Percentiles rank a stretch among this genome's conserved stretches.
phyloP scores from a whole-genome alignment of 2,113 vertebrate genomes.

The Cranoglanis bouderius region DNA sequence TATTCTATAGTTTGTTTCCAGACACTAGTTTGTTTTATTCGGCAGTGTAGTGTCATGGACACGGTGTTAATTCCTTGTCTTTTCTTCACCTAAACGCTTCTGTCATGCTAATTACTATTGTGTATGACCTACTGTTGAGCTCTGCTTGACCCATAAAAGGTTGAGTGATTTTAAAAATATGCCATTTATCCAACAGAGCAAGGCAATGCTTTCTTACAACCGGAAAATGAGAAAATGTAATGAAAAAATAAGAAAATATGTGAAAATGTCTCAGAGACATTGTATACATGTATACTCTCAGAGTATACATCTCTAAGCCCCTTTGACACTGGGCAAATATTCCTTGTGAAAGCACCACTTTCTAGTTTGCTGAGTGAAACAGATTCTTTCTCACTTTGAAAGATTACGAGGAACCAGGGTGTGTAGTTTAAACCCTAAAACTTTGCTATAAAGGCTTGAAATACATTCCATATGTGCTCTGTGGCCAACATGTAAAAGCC shows the following conservation, averaged over 20 bases:
- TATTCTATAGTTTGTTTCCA: neutral
- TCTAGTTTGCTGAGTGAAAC: constrained; percentile 53
- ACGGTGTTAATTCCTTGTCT: neutral
- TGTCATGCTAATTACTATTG: constrained; percentile 36
- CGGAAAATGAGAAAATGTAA: neutral
- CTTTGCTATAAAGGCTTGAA: constrained; percentile 59
- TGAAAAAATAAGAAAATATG: neutral
- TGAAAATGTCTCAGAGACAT: neutral
- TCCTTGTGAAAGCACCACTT: constrained; percentile 60
- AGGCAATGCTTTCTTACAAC: constrained; percentile 12
- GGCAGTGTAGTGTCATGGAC: neutral
- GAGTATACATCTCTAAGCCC: neutral
- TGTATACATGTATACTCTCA: too few species aligned
- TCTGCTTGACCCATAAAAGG: constrained; percentile 30
- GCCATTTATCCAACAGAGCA: constrained; percentile 14
- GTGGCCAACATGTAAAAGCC: constrained; percentile 36
- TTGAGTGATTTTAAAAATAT: constrained; percentile 38
- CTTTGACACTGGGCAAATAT: constrained; percentile 54
- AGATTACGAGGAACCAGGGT: constrained; percentile 49
- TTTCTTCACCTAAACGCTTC: constrained; percentile 6
- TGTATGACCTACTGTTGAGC: constrained; percentile 36
- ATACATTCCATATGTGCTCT: constrained; percentile 70
- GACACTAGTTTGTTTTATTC: neutral
- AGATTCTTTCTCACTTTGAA: constrained; percentile 55
- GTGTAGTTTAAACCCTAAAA: constrained; percentile 39